Conservation (phyloP, 2,888 invertebrate species). For the Lasioglossum marginatum region DNA sequence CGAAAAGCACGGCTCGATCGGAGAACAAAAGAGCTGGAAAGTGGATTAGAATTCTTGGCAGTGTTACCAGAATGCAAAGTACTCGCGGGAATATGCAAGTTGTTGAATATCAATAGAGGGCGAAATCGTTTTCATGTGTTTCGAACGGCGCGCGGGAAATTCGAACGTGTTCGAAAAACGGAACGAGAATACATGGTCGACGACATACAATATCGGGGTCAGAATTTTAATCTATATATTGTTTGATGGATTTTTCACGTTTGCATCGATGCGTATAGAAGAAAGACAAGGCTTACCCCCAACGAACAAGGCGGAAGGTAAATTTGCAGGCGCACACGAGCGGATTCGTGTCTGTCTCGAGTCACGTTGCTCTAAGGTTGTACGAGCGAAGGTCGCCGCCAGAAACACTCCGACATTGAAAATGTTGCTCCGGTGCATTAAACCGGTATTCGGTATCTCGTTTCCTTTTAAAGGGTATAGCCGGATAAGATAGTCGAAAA, state of each 20-base stretch:
- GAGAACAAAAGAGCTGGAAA: constrained; percentile 16
- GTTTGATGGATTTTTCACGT: not conserved
- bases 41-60: constrained; percentile 28
- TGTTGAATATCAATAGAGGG: not conserved
- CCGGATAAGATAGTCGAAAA: too few species aligned
- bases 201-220: too few species aligned
- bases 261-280: not conserved
- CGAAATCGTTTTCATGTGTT: not conserved
- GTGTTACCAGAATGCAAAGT: not conserved
- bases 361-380: constrained; percentile 38
- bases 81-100: not conserved
- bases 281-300: not conserved
- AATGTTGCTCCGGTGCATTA: constrained; percentile 39
- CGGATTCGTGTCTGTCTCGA: constrained; percentile 8
- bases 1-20: not conserved
- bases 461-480: constrained; percentile 50
- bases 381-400: constrained; percentile 39
- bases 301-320: constrained; percentile 30
- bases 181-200: not conserved
- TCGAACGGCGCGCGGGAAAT: not conserved
- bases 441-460: constrained; percentile 39
- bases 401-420: constrained; percentile 51
- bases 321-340: not conserved
- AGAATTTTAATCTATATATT: not conserved
- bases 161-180: not conserved